Evolutionary conservation across 2,797 vertebrate species (phyloP), one percentile per base, ranked within the genome.

Genomic region (Betta splendens): DNA sequence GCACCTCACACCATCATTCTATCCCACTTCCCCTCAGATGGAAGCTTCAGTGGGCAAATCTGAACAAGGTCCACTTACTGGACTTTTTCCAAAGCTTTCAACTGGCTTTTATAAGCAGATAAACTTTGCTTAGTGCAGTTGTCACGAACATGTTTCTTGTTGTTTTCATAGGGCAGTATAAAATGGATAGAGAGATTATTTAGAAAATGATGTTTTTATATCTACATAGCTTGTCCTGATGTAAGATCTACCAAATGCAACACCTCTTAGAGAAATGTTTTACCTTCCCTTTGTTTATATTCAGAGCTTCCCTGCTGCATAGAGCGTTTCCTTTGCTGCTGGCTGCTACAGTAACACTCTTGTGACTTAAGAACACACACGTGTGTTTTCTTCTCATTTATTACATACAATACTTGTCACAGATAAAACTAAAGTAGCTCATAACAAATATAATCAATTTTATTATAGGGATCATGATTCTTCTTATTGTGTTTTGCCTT

Each of bases 301-400:
- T n/a, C n/a, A n/a, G n/a, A n/a, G n/a, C n/a, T n/a, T n/a, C n/a
- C n/a, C n/a, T n/a, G n/a, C n/a, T n/a, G n/a, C n/a, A n/a, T n/a
- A n/a, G n/a, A n/a, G n/a, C n/a, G n/a, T 40, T 51, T 35, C 4
- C 12, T 57, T 38, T 26, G 32, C 22, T 45, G 40, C 28, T 65
- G 32, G 43, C 69, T 79, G 43, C 68, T 79, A 69, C 45, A 50
- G 17, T 26, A 62, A 40, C 29, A 49, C 37, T 56, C 49, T 62
- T 49, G 23, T 55, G 15, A 16, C 16, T 47, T 32, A 3, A 65
- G 54, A 66, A n/a, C n/a, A n/a, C 15, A 51, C 43, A 31, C 26
- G n/a, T 9, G 12, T 11, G 29, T 13, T 15, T 15, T 43, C 12
- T 2, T 4, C 50, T 37, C 9, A 45, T 32, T 42, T 32, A 13